Evolutionary conservation across 2,113 vertebrate species (phyloP), one percentile per base, ranked within the genome.

Genomic region (Abramis brama): DNA sequence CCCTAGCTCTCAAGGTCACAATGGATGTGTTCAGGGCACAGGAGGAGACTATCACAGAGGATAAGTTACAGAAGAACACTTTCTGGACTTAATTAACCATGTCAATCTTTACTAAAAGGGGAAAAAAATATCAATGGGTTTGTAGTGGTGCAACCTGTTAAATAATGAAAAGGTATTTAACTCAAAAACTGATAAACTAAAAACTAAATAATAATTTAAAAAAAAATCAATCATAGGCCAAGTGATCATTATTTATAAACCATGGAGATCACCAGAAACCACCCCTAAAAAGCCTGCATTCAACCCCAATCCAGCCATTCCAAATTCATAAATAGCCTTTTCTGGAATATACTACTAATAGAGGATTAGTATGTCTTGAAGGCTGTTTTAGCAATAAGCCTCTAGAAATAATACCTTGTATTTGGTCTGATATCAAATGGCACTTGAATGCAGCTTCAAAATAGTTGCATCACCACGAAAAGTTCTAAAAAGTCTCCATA

Each of bases 1-100:
- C 47, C 62, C 70, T n/a, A 27, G 23, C 83, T 80, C 79, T 88
- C 83, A 90, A 90, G 89, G 89, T 88, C 85, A 5, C 85, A 70
- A 59, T 7, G 57, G 73, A 88, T 66, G 85, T 30, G 55, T 85
- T 59, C 30, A 73, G 80, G 74, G 64, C 87, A 86, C 79, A 59
- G 73, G 82, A 74, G 87, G 85, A 79, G 50, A 52, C 68, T 36
- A 33, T 50, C 57, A 85, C 75, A 60, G 75, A 85, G 64, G 84
- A 64, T 19, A 39, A 9, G 25, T 50, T 77, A 70, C 43, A 25
- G 27, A 75, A 62, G 39, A 77, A 36, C 12, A 36, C 76, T 71
- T n/a, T 45, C 30, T 5, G 7, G 68, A 19, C 17, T 33, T 30
- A 21, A 70, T 21, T 21, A 3, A 7, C 27, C 33, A 33, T 9